Evolutionary conservation across 2,888 invertebrate species (phyloP).

Genomic region (Caradrina clavipalpis): DNA sequence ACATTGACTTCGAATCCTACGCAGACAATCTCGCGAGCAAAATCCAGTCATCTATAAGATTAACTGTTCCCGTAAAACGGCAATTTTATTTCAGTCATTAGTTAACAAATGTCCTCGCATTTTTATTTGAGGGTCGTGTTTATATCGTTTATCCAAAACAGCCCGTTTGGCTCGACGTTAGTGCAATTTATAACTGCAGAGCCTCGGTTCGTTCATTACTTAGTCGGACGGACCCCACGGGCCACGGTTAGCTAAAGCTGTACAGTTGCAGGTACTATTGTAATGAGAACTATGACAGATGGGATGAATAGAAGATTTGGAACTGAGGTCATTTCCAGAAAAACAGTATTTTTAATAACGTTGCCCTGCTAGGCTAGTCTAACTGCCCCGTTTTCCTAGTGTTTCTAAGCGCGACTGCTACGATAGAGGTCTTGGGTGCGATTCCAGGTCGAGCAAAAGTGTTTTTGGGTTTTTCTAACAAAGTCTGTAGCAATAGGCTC

Average conservation of each 20-base stretch:
- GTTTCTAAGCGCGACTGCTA: too few relatives aligned
- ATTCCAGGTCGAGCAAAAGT: too few relatives aligned
- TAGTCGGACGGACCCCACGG: conserved; percentile 61
- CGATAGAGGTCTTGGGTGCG: too few relatives aligned
- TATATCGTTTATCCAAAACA: conserved; percentile 65
- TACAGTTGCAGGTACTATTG: conserved; percentile 49
- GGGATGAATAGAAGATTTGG: background rate
- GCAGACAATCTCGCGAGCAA: too few relatives aligned
- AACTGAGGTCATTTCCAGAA: background rate
- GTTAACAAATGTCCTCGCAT: conserved; percentile 44
- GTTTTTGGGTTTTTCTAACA: too few relatives aligned
- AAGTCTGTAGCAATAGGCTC: too few relatives aligned
- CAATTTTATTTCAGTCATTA: conserved; percentile 56
- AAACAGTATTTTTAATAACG: too few relatives aligned
- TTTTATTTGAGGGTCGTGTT: conserved; percentile 60
- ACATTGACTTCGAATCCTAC: background rate
- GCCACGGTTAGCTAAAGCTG: conserved; percentile 59
- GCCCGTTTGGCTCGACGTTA: conserved; percentile 60
- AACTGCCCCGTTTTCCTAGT: too few relatives aligned
- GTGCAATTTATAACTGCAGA: conserved; percentile 74
- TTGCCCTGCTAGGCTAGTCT: too few relatives aligned
- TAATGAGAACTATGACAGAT: conserved; percentile 42
- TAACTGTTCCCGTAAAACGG: conserved; percentile 24
- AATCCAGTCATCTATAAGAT: conserved; percentile 5
- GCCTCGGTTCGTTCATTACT: conserved; percentile 72